phyloP scores from a whole-genome alignment of 2,888 invertebrate species.

The Alviniconcha strummeri region DNA sequence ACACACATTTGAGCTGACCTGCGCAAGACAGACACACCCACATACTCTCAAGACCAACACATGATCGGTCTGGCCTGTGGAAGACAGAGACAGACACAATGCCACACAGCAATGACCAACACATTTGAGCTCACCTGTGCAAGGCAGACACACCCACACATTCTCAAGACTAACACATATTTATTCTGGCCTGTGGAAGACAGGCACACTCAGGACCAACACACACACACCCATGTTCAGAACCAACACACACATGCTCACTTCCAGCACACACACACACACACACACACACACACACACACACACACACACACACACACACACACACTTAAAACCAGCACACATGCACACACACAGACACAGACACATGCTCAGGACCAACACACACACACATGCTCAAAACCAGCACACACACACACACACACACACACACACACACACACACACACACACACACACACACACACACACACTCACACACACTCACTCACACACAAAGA shows the following conservation, averaged over 20 bases:
- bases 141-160: neutral
- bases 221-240: slow-evolving; percentile 1
- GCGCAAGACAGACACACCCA: neutral
- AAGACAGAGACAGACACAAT: neutral
- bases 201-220: neutral
- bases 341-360: too few relatives aligned
- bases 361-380: too few relatives aligned
- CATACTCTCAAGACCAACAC: neutral
- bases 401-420: too few relatives aligned
- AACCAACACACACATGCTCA: neutral
- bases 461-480: too few relatives aligned
- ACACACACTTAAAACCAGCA: too few relatives aligned
- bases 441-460: too few relatives aligned
- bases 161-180: neutral
- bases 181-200: neutral
- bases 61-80: neutral
- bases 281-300: too few relatives aligned
- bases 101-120: neutral
- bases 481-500: too few relatives aligned
- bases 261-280: neutral
- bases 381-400: too few relatives aligned
- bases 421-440: too few relatives aligned
- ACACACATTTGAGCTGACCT: too few relatives aligned
- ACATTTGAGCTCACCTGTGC: neutral
- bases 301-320: too few relatives aligned